phyloP scores from a whole-genome alignment of 1,140 invertebrate species.

The Heterodera schachtii region DNA sequence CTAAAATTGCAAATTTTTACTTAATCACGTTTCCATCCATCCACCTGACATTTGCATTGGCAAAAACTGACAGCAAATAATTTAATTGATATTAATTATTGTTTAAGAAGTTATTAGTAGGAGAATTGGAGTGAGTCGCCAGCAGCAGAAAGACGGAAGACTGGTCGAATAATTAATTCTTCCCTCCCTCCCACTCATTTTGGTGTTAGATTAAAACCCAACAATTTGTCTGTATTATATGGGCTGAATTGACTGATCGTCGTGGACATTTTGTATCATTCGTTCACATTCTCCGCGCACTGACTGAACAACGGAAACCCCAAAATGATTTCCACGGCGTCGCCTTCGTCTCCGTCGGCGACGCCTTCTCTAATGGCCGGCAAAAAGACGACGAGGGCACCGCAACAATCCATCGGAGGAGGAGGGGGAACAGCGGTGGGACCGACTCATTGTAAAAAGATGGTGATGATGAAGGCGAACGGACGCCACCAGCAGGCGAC shows the following conservation, averaged over 20 bases:
- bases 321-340: neutral
- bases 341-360: neutral
- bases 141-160: too few species aligned
- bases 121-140: neutral
- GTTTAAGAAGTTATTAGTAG: neutral
- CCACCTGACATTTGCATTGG: too few species aligned
- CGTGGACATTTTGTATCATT: neutral
- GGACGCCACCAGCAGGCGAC: neutral
- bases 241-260: neutral
- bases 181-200: neutral
- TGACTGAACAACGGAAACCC: neutral
- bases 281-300: neutral
- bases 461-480: neutral
- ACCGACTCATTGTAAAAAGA: neutral
- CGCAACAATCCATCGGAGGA: neutral
- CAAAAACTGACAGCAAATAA: too few species aligned
- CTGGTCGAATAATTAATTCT: neutral
- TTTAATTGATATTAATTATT: neutral
- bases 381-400: neutral
- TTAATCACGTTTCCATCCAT: too few species aligned
- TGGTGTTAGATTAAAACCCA: neutral
- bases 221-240: slow-evolving; percentile 3
- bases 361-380: neutral
- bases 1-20: too few species aligned
- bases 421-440: too few species aligned